A percentile compares a stretch with the other conserved stretches of the same genome.
Conservation (phyloP, 2,888 invertebrate species). For the Mythimna loreyi region DNA sequence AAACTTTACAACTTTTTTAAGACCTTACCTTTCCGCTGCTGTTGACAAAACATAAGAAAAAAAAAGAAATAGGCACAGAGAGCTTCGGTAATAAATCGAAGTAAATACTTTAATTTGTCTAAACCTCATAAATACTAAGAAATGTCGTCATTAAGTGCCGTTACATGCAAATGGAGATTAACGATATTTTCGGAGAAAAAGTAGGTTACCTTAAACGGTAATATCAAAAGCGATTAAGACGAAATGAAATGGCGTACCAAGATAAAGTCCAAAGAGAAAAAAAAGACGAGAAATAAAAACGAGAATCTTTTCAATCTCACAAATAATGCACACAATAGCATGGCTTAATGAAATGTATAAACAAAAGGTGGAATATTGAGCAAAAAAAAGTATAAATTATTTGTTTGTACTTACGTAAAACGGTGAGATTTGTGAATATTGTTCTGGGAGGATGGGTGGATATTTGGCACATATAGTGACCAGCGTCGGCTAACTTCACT, state of each 20-base stretch:
- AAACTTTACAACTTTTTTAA: conserved; percentile 56
- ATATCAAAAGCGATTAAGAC: conserved; percentile 65
- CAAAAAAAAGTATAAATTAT: conserved; percentile 4
- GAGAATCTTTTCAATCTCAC: conserved; percentile 22
- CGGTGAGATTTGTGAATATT: conserved; percentile 94
- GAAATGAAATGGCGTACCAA: conserved; percentile 43
- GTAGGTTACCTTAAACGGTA: conserved; percentile 51
- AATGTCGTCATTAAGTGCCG: conserved; percentile 47
- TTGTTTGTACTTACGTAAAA: conserved; percentile 91
- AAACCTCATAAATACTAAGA: conserved; percentile 32
- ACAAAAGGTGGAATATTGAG: conserved; percentile 7
- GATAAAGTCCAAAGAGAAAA: conserved; percentile 23
- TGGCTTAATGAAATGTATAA: conserved; percentile 44
- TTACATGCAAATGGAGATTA: conserved; percentile 51
- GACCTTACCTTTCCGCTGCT: conserved; percentile 30
- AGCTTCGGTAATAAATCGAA: conserved; percentile 31
- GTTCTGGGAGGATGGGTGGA: conserved; percentile 95
- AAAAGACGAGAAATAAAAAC: conserved; percentile 25
- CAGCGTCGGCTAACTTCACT: conserved; percentile 93
- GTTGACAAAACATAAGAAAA: conserved; percentile 31
- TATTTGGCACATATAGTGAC: conserved; percentile 95
- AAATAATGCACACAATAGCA: conserved; percentile 48
- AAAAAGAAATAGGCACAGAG: conserved; percentile 5
- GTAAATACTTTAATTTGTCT: conserved; percentile 50
- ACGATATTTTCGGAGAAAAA: conserved; percentile 30